These are phyloP conservation scores for Columbina picui DNA, from an alignment of 2,113 vertebrate species.

Conservation along the genomic window DNA sequence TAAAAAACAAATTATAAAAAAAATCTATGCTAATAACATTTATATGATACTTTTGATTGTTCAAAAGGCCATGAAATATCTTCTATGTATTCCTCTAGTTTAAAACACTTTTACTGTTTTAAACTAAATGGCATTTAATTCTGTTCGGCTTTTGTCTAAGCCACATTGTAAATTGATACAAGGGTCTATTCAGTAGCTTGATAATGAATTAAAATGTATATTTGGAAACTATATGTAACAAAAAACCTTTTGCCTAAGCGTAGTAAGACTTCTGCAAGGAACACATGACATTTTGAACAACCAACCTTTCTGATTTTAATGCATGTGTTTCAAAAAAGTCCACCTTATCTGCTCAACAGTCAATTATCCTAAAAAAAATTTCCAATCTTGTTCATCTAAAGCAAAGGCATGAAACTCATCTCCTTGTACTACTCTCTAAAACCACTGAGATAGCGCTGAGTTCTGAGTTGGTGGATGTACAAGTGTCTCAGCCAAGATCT, in stretches of 20 bases:
- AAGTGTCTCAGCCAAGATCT: background rate
- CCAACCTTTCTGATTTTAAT: background rate
- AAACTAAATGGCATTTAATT: background rate
- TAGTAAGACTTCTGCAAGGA: background rate
- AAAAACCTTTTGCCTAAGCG: background rate
- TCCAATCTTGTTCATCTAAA: background rate
- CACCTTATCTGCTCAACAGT: background rate
- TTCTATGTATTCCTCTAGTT: background rate
- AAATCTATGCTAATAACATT: background rate
- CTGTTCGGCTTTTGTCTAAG: background rate
- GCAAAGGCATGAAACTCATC: background rate
- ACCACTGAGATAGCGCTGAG: background rate
- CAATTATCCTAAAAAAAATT: background rate
- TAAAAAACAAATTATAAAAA: background rate
- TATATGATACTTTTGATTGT: background rate
- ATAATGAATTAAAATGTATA: accelerated
- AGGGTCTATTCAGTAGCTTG: background rate
- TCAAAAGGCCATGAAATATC: background rate
- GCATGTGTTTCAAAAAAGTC: background rate
- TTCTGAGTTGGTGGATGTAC: background rate
- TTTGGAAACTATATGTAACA: background rate
- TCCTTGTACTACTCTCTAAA: background rate
- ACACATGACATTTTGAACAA: background rate
- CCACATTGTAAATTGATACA: background rate
- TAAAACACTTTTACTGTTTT: background rate